phyloP scores from a whole-genome alignment of 2,888 invertebrate genomes.

The Coenonympha glycerion region DNA sequence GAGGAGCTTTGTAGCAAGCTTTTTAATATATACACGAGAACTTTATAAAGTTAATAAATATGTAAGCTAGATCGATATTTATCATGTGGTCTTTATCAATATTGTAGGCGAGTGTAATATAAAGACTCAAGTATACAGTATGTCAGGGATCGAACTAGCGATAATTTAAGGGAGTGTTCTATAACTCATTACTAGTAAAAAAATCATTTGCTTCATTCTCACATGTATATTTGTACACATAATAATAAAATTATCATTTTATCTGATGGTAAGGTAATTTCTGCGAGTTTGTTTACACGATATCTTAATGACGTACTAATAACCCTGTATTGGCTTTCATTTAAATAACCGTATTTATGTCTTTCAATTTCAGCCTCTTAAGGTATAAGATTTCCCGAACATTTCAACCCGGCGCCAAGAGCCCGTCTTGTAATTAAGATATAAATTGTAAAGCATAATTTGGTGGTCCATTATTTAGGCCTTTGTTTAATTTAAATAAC shows the following conservation, averaged over 20 bases:
- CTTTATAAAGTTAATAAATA: too few relatives aligned
- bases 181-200: too few relatives aligned
- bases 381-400: slow-evolving; percentile 19
- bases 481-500: slow-evolving; percentile 7
- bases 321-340: slow-evolving; percentile 2
- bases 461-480: slow-evolving; percentile 11
- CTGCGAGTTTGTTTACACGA: not conserved
- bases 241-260: not conserved
- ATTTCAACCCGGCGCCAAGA: slow-evolving; percentile 8
- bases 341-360: slow-evolving; percentile 18
- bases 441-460: slow-evolving; percentile 21
- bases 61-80: too few relatives aligned
- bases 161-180: too few relatives aligned
- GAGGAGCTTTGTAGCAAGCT: too few relatives aligned
- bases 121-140: too few relatives aligned
- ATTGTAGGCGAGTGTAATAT: too few relatives aligned
- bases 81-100: too few relatives aligned
- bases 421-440: slow-evolving; percentile 18
- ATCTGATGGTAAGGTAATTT: not conserved
- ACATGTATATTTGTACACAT: too few relatives aligned
- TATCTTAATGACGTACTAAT: not conserved
- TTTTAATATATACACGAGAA: too few relatives aligned
- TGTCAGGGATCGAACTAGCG: too few relatives aligned
- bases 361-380: slow-evolving; percentile 18
- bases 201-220: too few relatives aligned